phyloP scores from a whole-genome alignment of 2,888 invertebrate species.

The Unio delphinus region DNA sequence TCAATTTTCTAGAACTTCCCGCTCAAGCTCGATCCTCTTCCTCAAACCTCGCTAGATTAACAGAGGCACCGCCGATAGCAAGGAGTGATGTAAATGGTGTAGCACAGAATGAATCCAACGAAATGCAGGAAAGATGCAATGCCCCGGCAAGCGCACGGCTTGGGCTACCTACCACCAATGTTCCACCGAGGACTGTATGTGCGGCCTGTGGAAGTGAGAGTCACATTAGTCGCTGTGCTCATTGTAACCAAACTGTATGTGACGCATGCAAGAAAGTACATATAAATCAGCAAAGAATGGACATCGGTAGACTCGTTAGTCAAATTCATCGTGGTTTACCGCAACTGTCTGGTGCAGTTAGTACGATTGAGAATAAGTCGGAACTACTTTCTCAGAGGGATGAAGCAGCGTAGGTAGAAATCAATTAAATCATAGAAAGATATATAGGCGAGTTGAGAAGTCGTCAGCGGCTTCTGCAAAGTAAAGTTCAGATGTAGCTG shows the following conservation, averaged over 20 bases:
- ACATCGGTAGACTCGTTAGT: conserved; percentile 88
- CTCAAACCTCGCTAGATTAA: conserved; percentile 2
- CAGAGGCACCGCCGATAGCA: conserved; percentile 9
- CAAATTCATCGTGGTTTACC: conserved; percentile 82
- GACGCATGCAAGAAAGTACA: conserved; percentile 88
- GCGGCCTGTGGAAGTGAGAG: conserved; percentile 85
- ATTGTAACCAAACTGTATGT: conserved; percentile 98
- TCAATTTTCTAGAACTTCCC: conserved; percentile 93
- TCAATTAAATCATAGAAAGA: conserved; percentile 76
- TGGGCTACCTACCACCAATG: conserved; percentile 1
- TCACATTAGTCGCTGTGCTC: conserved; percentile 82
- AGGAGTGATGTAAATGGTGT: conserved; percentile 5
- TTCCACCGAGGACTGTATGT: conserved; percentile 80
- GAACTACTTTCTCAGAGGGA: conserved; percentile 90
- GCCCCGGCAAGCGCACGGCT: not conserved
- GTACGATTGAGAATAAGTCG: conserved; percentile 85
- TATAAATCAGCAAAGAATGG: conserved; percentile 70
- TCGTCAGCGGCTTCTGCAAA: conserved; percentile 77
- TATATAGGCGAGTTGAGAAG: conserved; percentile 70
- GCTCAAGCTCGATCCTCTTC: conserved; percentile 75
- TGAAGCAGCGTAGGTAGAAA: conserved; percentile 90
- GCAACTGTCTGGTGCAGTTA: conserved; percentile 54
- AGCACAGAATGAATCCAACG: conserved; percentile 12
- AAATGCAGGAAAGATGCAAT: not conserved
- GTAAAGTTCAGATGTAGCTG: conserved; percentile 87